Conservation (phyloP, 23 tunicate genomes). For the Halocynthia roretzi region DNA sequence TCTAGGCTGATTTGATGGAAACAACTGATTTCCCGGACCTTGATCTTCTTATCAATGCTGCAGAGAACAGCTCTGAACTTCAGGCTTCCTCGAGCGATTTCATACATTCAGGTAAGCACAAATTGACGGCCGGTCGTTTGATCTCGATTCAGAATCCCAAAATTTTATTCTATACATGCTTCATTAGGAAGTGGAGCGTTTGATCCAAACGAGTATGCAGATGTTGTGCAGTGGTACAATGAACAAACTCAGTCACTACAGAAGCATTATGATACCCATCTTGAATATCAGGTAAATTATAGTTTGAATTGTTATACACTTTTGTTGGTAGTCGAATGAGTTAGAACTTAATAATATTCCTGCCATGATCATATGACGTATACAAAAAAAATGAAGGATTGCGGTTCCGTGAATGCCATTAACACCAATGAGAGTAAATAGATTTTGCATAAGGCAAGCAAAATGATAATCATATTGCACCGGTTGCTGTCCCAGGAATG, state of each 20-base stretch:
- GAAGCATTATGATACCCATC: slow-evolving; percentile 10
- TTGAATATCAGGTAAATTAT: slow-evolving; percentile 11
- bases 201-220: slow-evolving; percentile 23
- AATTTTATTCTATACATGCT: too few relatives aligned
- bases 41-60: slow-evolving; percentile 12
- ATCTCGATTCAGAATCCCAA: too few relatives aligned
- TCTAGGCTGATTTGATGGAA: neutral
- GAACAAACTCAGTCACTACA: slow-evolving; percentile 6
- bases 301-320: neutral
- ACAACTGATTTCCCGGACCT: slow-evolving; percentile 22
- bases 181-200: neutral
- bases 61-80: neutral
- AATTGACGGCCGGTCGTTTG: too few relatives aligned
- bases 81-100: neutral
- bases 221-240: slow-evolving; percentile 6
- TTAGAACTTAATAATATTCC: too few relatives aligned
- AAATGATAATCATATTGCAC: too few relatives aligned
- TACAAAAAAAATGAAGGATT: too few relatives aligned
- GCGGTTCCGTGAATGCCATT: too few relatives aligned
- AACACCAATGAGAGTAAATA: too few relatives aligned
- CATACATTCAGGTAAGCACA: neutral
- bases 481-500: too few relatives aligned
- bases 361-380: too few relatives aligned
- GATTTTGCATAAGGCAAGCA: too few relatives aligned
- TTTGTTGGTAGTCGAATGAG: neutral